Evolutionary conservation across 2,797 vertebrate genomes (phyloP), one percentile per base, ranked within the genome.

Genomic region (Fistularia commersonii): DNA sequence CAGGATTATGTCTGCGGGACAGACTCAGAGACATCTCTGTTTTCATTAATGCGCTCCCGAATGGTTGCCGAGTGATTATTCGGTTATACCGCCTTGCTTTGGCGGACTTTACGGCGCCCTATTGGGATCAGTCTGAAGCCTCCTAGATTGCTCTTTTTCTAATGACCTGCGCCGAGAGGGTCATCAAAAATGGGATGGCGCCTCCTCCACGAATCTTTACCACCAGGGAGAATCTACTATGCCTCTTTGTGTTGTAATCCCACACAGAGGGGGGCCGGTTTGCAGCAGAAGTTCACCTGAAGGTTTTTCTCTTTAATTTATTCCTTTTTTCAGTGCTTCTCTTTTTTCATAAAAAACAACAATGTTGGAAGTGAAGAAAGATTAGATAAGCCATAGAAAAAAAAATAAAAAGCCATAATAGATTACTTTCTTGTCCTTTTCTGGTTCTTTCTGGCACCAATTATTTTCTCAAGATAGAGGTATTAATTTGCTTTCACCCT

Each of bases 21-120:
- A 44, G 51, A 61, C 55, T 66, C 52, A 54, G 46, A 45, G 38
- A 56, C 43, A 55, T 41, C 66, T 64, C 49, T 54, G 15, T 52
- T 72, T 72, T 80, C 81, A 85, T 85, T 78, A 86, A 86, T 84
- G 78, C 45, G 54, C 61, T 74, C 57, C 64, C 80, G 77, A 85
- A 82, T 83, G 77, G 79, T 48, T 71, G 63, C 51, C 68, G 67
- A 80, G 64, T 79, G 79, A 84, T 83, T 61, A 61, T 62, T 78
- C 48, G 52, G 67, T 77, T 67, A 67, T 55, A 52, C 15, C 3
- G 48, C 45, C 64, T 61, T 67, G 67, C 23, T 23, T 64, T 81
- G 76, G 82, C 75, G 78, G 69, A 77, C 77, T 84, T 85, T 74
- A 73, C 66, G 45, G 61, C 66, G 47, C 58, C 58, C 69, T 53